A percentile compares a stretch with the other conserved stretches of the same genome.
These are phyloP conservation scores for Drusus annulatus DNA, from an alignment of 1,140 invertebrate species.

Conservation along the genomic window DNA sequence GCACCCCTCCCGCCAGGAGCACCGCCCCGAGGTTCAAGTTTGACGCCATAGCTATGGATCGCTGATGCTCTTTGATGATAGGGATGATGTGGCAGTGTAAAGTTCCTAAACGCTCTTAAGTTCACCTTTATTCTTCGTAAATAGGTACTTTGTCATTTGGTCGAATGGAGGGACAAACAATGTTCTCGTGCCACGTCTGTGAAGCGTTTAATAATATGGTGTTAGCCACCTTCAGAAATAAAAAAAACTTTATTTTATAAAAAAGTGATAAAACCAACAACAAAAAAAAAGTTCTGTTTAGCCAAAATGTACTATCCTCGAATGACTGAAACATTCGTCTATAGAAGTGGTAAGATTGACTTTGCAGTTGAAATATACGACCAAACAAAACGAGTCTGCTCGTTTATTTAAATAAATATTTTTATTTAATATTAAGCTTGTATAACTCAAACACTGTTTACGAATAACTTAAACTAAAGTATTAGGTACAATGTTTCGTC, in stretches of 20 bases:
- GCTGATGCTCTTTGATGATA: slow-evolving; percentile 63
- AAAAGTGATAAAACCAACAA: slow-evolving; percentile 35
- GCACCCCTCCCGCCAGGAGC: slow-evolving; percentile 56
- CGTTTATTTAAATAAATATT: slow-evolving; percentile 46
- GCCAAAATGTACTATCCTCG: slow-evolving; percentile 22
- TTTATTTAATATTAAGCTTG: slow-evolving; percentile 48
- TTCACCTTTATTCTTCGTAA: slow-evolving; percentile 47
- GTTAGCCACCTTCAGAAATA: not conserved
- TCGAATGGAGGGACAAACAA: slow-evolving; percentile 6
- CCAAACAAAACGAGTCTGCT: slow-evolving; percentile 37
- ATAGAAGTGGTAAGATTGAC: slow-evolving; percentile 13
- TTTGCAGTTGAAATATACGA: slow-evolving; percentile 41
- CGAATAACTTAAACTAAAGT: slow-evolving; percentile 25
- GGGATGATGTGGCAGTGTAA: slow-evolving; percentile 57
- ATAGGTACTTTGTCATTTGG: slow-evolving; percentile 1
- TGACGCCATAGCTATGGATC: slow-evolving; percentile 75
- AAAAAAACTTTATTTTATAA: slow-evolving; percentile 37
- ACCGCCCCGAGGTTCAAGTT: slow-evolving; percentile 72
- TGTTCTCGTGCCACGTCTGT: not conserved
- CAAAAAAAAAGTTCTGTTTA: slow-evolving; percentile 20
- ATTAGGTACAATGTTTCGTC: slow-evolving; percentile 6
- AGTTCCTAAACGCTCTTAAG: slow-evolving; percentile 59
- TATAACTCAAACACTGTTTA: slow-evolving; percentile 35
- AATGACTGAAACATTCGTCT: slow-evolving; percentile 7
- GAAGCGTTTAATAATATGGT: not conserved